These are phyloP conservation scores for Semibalanus balanoides DNA, from an alignment of 1,140 invertebrate species.

Conservation along the genomic window DNA sequence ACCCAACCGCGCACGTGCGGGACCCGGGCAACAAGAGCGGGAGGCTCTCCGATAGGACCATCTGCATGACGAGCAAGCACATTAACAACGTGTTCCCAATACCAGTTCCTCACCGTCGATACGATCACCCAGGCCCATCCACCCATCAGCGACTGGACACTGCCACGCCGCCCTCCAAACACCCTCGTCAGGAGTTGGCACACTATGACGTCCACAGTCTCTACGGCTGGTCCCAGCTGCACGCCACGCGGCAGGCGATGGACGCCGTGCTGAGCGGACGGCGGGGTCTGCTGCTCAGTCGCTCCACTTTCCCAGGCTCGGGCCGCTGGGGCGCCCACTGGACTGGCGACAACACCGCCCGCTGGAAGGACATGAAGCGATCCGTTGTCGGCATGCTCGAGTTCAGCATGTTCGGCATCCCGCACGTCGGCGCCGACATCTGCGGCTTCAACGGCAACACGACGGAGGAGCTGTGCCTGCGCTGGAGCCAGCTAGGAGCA, in stretches of 20 bases:
- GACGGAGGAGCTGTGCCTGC: conserved; percentile 51
- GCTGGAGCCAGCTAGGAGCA: conserved; percentile 70
- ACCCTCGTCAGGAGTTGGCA: not conserved
- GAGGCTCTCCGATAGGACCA: conserved; percentile 10
- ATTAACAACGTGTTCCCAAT: not conserved
- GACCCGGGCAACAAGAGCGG: conserved; percentile 11
- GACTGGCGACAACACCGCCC: conserved; percentile 65
- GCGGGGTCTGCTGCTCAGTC: conserved; percentile 64
- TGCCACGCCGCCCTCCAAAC: no score
- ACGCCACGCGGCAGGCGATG: conserved; percentile 19
- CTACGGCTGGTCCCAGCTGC: conserved; percentile 41
- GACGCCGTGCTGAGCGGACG: conserved; percentile 14
- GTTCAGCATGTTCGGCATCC: conserved; percentile 50
- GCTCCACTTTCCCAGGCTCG: conserved; percentile 64
- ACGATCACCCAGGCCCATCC: no score
- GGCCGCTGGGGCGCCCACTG: conserved; percentile 75
- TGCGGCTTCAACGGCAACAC: conserved; percentile 73
- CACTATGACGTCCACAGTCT: conserved; percentile 73
- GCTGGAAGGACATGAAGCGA: conserved; percentile 49
- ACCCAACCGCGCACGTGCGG: conserved; percentile 17
- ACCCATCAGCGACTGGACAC: no score
- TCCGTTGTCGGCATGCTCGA: conserved; percentile 41
- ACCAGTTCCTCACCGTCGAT: no score
- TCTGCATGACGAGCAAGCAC: conserved; percentile 13
- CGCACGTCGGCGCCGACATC: conserved; percentile 75